A percentile compares a stretch with the other conserved stretches of the same genome.
Conservation (phyloP, 1,140 invertebrate species). For the Agrypnia vestita region DNA sequence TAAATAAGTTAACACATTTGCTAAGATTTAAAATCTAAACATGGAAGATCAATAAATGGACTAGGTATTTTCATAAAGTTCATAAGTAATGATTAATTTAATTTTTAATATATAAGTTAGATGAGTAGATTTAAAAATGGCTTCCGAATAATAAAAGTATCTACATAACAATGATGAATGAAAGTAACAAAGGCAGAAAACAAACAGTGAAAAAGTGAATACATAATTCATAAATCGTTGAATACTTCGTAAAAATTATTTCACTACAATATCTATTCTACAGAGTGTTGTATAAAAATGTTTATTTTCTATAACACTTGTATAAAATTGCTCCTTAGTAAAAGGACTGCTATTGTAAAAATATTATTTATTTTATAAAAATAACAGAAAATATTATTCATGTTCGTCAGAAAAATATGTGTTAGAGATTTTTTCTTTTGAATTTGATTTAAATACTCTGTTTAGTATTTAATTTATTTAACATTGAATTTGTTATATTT, state of each 20-base stretch:
- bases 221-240: too few species aligned
- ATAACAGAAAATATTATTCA: neutral
- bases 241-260: too few species aligned
- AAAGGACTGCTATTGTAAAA: neutral
- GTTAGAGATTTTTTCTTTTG: neutral
- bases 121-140: neutral
- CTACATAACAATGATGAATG: too few species aligned
- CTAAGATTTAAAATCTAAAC: slow-evolving; percentile 34
- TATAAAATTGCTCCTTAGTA: neutral
- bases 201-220: too few species aligned
- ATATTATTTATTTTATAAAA: slow-evolving; percentile 8
- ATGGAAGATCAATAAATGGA: slow-evolving; percentile 52
- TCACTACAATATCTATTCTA: neutral
- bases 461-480: neutral
- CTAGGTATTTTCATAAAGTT: slow-evolving; percentile 33
- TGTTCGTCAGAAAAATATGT: neutral
- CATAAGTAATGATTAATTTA: slow-evolving; percentile 19
- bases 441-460: neutral
- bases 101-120: slow-evolving; percentile 16
- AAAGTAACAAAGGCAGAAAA: too few species aligned
- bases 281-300: slow-evolving; percentile 1
- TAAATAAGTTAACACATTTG: slow-evolving; percentile 14
- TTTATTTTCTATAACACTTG: neutral
- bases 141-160: too few species aligned
- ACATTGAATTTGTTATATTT: neutral